phyloP scores from a whole-genome alignment of 2,888 invertebrate species.

The Hemistola chrysoprasaria region DNA sequence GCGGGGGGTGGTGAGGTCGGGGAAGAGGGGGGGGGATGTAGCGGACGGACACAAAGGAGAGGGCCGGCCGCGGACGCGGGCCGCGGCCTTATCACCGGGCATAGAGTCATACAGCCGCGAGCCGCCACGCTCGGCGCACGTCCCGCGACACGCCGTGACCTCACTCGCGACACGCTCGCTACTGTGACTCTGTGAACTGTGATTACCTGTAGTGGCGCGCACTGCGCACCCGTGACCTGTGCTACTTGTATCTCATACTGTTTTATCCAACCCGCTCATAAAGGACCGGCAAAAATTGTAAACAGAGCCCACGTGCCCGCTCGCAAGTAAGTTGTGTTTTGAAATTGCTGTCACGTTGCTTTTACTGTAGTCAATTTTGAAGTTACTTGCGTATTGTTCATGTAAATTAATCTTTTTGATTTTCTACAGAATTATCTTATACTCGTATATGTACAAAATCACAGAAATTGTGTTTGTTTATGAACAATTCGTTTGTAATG shows the following conservation, averaged over 20 bases:
- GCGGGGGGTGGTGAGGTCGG: conserved; percentile 36
- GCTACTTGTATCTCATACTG: no score
- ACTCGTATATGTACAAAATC: no score
- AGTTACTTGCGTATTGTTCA: conserved; percentile 3
- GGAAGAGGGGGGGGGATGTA: conserved; percentile 43
- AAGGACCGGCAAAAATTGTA: conserved; percentile 68
- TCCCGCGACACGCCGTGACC: conserved; percentile 35
- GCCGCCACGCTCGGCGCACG: conserved; percentile 70
- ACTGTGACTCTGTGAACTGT: conserved; percentile 46
- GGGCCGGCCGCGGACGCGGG: conserved; percentile 69
- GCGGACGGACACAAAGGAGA: conserved; percentile 81
- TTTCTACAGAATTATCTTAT: no score
- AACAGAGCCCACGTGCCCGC: conserved; percentile 73
- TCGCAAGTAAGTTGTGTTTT: conserved; percentile 65
- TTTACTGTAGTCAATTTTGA: neutral
- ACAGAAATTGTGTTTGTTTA: no score
- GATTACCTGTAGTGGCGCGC: conserved; percentile 54
- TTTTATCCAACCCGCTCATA: conserved; percentile 44
- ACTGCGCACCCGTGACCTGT: conserved; percentile 49
- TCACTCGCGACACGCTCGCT: conserved; percentile 48
- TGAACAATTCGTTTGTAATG: no score
- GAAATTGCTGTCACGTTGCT: conserved; percentile 1
- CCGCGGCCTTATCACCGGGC: conserved; percentile 74
- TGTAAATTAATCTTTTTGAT: no score
- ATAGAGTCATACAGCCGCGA: conserved; percentile 74